Base-by-base conservation (phyloP, 2,113 vertebrate genomes). In the Phaethornis superciliosus region DNA sequence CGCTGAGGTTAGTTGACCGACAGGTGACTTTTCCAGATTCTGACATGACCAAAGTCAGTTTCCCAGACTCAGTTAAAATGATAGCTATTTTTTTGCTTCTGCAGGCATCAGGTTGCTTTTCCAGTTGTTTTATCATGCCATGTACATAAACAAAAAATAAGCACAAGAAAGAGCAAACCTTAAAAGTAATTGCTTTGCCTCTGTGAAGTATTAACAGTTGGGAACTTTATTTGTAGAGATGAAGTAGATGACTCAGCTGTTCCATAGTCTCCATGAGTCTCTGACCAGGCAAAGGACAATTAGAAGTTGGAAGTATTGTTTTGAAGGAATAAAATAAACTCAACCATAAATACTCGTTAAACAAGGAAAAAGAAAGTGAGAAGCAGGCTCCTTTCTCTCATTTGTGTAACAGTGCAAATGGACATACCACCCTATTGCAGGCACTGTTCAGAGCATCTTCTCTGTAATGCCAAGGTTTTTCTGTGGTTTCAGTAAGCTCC, bases 381-480 rank as follows among this genome's bases (percentile, higher is more conserved):
- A 77, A 78, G 47, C 17, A 7, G 15, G 9, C 12, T 65, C 12
- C 47, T 74, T 81, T 67, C 35, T 79, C 12, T 21, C 63, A 26
- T 15, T 54, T 71, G 9, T 71, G 59, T 67, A 78, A 35, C 10
- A 37, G 20, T 56, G 33, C 40, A 56, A 55, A 47, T 12, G 59
- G 28, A 33, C 18, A 46, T 4, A 54, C 4, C 5, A 0, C 51
- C 10, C 42, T 65, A 4, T 7, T 60, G 23, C 30, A 40, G 37
- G 26, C 5, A 3, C 54, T 37, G 16, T 55, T 84, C 32, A n/a
- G 52, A 37, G 1, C 32, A 28, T 58, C 22, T 62, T 81, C 30
- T 27, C 4, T 64, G 15, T 46, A 52, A 46, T 0, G 0, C 35
- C 32, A 46, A 1, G 19, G 30, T 82, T 22, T 20, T 35, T 12